Conservation (phyloP, 2,797 vertebrate genomes). For the Sphenodon punctatus region DNA sequence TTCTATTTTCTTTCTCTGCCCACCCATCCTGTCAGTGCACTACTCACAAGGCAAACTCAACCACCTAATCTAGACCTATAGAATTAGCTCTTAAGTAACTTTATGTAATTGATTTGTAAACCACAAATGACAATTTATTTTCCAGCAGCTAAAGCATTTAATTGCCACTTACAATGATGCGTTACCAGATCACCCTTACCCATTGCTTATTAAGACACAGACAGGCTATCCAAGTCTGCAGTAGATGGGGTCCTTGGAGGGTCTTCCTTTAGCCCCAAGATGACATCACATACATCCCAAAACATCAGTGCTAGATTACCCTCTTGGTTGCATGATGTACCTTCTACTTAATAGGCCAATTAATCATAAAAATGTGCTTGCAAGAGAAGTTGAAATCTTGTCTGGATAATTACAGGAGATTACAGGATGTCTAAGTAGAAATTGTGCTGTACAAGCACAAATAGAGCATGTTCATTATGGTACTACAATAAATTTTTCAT, state of each 20-base stretch:
- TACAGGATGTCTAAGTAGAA: conserved; percentile 64
- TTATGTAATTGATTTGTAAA: conserved; percentile 7
- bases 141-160: conserved; percentile 32
- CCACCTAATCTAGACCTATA: conserved; percentile 13
- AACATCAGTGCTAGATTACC: conserved; percentile 45
- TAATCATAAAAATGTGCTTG: conserved; percentile 75
- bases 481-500: conserved; percentile 33
- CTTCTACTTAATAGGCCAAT: conserved; percentile 74
- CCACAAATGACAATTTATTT: conserved; percentile 41
- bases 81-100: conserved; percentile 27
- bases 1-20: not conserved
- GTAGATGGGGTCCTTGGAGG: conserved; percentile 41
- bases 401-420: conserved; percentile 78
- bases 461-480: conserved; percentile 27
- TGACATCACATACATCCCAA: conserved; percentile 40
- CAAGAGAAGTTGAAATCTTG: conserved; percentile 74
- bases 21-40: not conserved
- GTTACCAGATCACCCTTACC: conserved; percentile 22
- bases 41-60: not conserved
- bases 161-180: conserved; percentile 23
- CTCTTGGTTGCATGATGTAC: conserved; percentile 61
- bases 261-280: conserved; percentile 49
- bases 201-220: conserved; percentile 45
- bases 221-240: conserved; percentile 17
- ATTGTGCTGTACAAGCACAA: conserved; percentile 53